Percentiles rank a stretch among this genome's conserved stretches.
Evolutionary conservation across 2,797 vertebrate species (phyloP).

Genomic region (Thalassophryne amazonica): DNA sequence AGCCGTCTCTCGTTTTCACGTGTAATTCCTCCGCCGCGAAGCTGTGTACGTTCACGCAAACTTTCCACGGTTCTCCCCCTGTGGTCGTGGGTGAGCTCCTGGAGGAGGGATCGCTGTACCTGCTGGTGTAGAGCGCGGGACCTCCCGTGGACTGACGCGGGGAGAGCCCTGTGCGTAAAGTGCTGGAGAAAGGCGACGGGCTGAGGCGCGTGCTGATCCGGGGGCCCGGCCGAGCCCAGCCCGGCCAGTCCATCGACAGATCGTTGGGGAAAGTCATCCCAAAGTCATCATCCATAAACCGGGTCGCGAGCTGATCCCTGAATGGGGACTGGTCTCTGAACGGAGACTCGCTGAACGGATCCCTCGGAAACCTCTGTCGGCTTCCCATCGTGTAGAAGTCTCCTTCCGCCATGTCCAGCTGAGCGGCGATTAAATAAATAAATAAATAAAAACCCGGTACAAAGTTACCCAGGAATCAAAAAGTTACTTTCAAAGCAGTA

Average conservation of each 20-base stretch:
- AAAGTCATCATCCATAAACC: constrained; percentile 94
- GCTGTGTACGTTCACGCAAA: constrained; percentile 98
- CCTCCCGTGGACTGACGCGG: constrained; percentile 67
- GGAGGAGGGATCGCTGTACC: constrained; percentile 81
- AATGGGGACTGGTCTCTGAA: constrained; percentile 73
- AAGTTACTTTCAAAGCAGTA: too few species aligned
- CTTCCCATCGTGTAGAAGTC: constrained; percentile 81
- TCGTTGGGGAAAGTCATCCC: constrained; percentile 91
- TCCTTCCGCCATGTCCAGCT: constrained; percentile 76
- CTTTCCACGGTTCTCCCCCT: constrained; percentile 93
- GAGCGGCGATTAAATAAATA: background rate
- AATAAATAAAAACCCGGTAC: background rate
- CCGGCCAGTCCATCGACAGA: constrained; percentile 90
- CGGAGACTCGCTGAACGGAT: constrained; percentile 80
- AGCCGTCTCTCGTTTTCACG: constrained; percentile 93
- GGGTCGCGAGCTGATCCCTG: constrained; percentile 85
- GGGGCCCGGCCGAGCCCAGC: constrained; percentile 89
- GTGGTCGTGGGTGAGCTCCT: constrained; percentile 76
- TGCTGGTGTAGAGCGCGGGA: constrained; percentile 72
- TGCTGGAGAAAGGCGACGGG: constrained; percentile 80
- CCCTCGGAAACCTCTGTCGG: constrained; percentile 83
- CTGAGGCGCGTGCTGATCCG: constrained; percentile 76
- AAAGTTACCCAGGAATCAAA: too few species aligned
- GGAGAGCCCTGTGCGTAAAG: constrained; percentile 81
- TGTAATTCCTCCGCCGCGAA: constrained; percentile 92